Base-by-base conservation (phyloP, 2,113 vertebrate species). In the Geococcyx californianus region DNA sequence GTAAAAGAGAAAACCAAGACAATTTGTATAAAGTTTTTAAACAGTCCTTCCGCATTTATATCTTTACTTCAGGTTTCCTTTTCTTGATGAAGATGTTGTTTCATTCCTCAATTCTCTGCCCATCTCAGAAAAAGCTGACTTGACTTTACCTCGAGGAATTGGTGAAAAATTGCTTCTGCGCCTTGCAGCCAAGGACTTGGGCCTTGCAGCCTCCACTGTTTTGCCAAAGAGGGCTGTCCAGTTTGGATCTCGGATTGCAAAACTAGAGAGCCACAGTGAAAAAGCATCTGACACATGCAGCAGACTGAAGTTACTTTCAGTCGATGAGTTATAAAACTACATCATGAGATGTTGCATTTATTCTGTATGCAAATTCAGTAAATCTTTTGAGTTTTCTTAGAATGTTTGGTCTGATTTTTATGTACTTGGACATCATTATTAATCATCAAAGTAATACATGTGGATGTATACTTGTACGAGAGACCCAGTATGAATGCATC, bases 221-320 rank as follows among this genome's bases (percentile, higher is more conserved):
- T 89, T 99, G 93, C 99, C 99, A 7, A 99, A 99, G 95, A 98
- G 99, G 91, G 99, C 99, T 73, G 98, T 99, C 95, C 99, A 99
- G 86, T 99, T 99, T 64, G 99, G 99, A 80, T 99, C 98, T 70
- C 98, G 99, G 82, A 99, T 99, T 75, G 99, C 99, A 82, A 99
- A 99, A 95, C 97, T 99, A 92, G 99, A 99, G 97, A 97, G 98
- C 93, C 95, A 62, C 47, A 96, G 45, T 1, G 99, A 99, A 91
- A 99, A 99, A 85, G 99, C 98, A 10, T 98, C 98, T 9, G 98
- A 99, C 92, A 98, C 97, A 28, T 99, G 99, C 96, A 96, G 67
- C 63, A 98, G 99, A 76, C 98, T 99, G 59, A 95, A 98, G 44
- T 67, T 84, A 6, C 55, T 80, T 56, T 34, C 79, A 84, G 55